Percentiles rank a stretch among this genome's conserved stretches.
Evolutionary conservation across 2,797 vertebrate genomes (phyloP).

Genomic region (Salmo trutta): DNA sequence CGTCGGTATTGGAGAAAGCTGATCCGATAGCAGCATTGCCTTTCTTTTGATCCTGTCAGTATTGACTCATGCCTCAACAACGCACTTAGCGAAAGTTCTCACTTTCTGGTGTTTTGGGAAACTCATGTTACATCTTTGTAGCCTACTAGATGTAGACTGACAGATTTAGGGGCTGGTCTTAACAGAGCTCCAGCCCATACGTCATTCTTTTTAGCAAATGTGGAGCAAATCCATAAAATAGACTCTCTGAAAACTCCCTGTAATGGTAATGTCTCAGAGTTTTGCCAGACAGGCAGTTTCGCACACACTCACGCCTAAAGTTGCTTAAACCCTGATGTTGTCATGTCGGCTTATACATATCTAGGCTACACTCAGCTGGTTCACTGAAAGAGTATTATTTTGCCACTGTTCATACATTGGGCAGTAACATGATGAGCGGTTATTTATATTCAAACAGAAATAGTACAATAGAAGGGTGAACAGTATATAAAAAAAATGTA

Average conservation of each 20-base stretch:
- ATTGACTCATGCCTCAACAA: too few species aligned
- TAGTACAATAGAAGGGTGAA: too few species aligned
- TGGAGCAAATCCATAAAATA: conserved; percentile 39
- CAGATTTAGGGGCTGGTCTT: conserved; percentile 71
- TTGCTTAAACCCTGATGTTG: conserved; percentile 6
- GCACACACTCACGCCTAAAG: conserved; percentile 16
- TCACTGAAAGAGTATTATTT: neutral
- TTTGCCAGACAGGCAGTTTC: neutral
- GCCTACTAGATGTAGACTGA: conserved; percentile 26
- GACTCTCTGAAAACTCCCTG: conserved; percentile 36
- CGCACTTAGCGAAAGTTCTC: too few species aligned
- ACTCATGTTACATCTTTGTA: neutral
- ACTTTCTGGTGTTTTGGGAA: too few species aligned
- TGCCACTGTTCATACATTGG: neutral
- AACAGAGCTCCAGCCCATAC: conserved; percentile 55
- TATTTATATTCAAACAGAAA: too few species aligned
- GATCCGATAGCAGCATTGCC: too few species aligned
- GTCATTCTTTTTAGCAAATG: conserved; percentile 41
- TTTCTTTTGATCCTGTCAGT: too few species aligned
- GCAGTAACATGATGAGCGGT: too few species aligned
- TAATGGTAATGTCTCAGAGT: conserved; percentile 47
- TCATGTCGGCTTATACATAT: neutral
- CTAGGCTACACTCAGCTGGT: neutral
- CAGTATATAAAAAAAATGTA: neutral
- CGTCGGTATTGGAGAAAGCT: too few species aligned